phyloP scores from a whole-genome alignment of 2,888 invertebrate species.

The Pollenia angustigena region DNA sequence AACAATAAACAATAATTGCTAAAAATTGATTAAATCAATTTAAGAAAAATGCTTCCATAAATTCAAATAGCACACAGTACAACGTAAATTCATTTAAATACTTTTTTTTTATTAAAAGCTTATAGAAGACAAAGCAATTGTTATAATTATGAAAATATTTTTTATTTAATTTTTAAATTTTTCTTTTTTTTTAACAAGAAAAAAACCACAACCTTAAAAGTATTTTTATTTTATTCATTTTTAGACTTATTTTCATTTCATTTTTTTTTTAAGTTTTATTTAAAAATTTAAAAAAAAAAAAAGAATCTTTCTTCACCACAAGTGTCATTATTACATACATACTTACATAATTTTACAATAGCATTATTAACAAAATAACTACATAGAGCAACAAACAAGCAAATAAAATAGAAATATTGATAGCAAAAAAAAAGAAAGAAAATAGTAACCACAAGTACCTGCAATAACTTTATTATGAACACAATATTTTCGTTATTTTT shows the following conservation, averaged over 20 bases:
- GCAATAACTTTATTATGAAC: slow-evolving; percentile 79
- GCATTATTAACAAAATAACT: slow-evolving; percentile 42
- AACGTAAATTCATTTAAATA: neutral
- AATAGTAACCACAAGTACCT: slow-evolving; percentile 84
- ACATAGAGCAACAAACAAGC: slow-evolving; percentile 59
- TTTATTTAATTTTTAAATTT: slow-evolving; percentile 2
- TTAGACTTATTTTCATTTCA: slow-evolving; percentile 37
- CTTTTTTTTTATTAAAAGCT: neutral
- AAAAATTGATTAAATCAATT: slow-evolving; percentile 26
- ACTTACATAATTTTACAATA: slow-evolving; percentile 66
- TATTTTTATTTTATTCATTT: slow-evolving; percentile 47
- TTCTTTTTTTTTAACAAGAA: slow-evolving; percentile 6
- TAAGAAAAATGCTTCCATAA: slow-evolving; percentile 51
- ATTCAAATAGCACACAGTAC: slow-evolving; percentile 32
- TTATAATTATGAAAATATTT: neutral
- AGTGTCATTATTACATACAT: slow-evolving; percentile 72
- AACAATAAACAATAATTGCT: slow-evolving; percentile 55
- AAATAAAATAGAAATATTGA: slow-evolving; percentile 56
- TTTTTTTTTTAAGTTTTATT: slow-evolving; percentile 16
- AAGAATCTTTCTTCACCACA: slow-evolving; percentile 67
- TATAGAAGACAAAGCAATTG: neutral
- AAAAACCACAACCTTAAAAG: slow-evolving; percentile 41
- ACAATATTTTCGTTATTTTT: slow-evolving; percentile 77
- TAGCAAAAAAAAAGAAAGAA: slow-evolving; percentile 44
- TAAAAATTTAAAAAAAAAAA: slow-evolving; percentile 5